Evolutionary conservation across 2,113 vertebrate genomes (phyloP), one percentile per base, ranked within the genome.

Genomic region (Spilogale gracilis): DNA sequence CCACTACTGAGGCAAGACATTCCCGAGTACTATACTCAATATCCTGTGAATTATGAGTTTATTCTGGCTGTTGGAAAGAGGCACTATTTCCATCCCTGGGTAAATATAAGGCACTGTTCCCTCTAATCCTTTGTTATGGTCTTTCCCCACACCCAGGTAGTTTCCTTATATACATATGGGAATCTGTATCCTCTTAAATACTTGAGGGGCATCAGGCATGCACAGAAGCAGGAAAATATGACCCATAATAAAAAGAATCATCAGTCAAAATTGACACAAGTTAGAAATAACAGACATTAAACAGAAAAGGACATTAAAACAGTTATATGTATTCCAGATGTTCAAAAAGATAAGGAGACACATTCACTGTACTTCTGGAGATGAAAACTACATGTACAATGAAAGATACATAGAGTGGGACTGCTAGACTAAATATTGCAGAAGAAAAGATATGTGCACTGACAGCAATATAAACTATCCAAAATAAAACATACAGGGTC

Each of bases 381-480:
- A 87, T 71, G 73, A 96, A 93, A 95, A 87, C 63, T 84, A 71
- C 10, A 30, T 69, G 9, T 89, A 78, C 14, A 82, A 81, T 89
- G 88, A 95, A 95, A 93, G 95, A 56, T 95, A 95, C 9, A 94
- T 14, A 65, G 25, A 90, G n/a, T 71, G 21, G 38, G n/a, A 81
- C 58, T 91, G 97, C 90, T 20, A 54, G 17, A 95, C 45, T 91
- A 93, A 89, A 81, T 88, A 32, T 18, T 82, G 43, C 23, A 63
- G 80, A 63, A 85, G 38, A 69, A 89, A 93, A 95, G 27, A 71
- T 56, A 13, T 94, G 43, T 83, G 48, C 60, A 82, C 65, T 84
- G 63, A 65, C 43, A 85, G 56, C 30, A 89, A 30, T 43, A 91
- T 82, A 85, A 95, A 86, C 54, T 82, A 78, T 52, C 32, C 50